phyloP scores from a whole-genome alignment of 2,888 invertebrate species.

The Agelastica alni region DNA sequence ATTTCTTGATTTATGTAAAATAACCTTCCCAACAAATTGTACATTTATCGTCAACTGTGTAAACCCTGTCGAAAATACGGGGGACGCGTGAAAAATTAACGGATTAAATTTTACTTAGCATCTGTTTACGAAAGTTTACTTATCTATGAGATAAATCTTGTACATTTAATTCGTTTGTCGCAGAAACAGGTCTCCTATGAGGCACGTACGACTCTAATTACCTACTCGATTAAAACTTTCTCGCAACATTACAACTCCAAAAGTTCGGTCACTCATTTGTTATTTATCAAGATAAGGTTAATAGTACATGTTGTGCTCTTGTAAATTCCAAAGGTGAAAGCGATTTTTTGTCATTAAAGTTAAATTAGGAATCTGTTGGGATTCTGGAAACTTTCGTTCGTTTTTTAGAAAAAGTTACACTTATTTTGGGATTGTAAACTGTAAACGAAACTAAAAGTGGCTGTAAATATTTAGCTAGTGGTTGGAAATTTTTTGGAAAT shows the following conservation, averaged over 20 bases:
- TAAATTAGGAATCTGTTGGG: no score
- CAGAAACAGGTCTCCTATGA: conserved; percentile 14
- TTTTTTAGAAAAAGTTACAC: no score
- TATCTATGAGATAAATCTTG: conserved; percentile 16
- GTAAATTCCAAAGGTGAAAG: conserved; percentile 13
- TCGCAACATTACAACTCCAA: conserved; percentile 12
- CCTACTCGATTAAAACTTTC: conserved; percentile 22
- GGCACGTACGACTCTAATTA: conserved; percentile 24
- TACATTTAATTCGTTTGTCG: conserved; percentile 21
- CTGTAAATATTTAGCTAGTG: no score
- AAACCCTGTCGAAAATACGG: no score
- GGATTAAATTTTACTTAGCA: background rate
- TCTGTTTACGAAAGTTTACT: conserved; percentile 2
- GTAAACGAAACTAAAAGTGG: no score
- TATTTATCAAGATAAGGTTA: conserved; percentile 20
- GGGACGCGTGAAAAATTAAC: no score
- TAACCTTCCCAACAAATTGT: no score
- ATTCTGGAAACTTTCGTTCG: no score
- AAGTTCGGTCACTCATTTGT: conserved; percentile 14
- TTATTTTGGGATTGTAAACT: no score
- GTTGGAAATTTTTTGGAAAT: no score
- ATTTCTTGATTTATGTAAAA: no score
- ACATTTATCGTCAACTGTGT: no score
- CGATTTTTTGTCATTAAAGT: conserved; percentile 23
- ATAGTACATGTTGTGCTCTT: conserved; percentile 1